Evolutionary conservation across 2,113 vertebrate species (phyloP), one percentile per base, ranked within the genome.

Genomic region (Erpornis zantholeuca): DNA sequence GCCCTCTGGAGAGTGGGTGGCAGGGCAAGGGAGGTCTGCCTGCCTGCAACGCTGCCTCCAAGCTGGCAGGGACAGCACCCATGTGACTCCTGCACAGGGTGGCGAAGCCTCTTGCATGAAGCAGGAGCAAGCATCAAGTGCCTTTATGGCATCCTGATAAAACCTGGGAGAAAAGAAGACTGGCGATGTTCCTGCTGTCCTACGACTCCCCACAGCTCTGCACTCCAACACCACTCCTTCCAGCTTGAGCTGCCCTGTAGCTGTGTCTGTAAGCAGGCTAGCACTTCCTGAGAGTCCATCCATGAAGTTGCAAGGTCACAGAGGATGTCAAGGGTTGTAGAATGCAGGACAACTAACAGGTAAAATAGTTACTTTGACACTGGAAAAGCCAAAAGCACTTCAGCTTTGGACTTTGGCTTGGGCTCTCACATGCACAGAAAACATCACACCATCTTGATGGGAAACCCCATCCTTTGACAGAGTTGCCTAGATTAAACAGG

Each of bases 1-100:
- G 23, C 1, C 2, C 56, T 44, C 24, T 0, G 0, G 50, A 42
- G 36, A 1, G 17, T 7, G 2, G 45, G 61, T 60, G 54, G 52
- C 27, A 7, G 60, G 60, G 61, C 25, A 33, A 16, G 28, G 52
- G 70, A 75, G 31, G n/a, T 29, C 56, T 73, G 68, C 29, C 42
- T 69, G 71, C 65, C 79, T 12, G 31, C 69, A 31, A 42, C 2
- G 0, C 68, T 78, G 78, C 70, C 64, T 33, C 24, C 0, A 0
- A 15, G 69, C 50, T 78, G 83, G 77, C 80, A 57, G 56, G n/a
- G 22, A 63, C 20, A 47, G 52, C 35, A 16, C 4, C 5, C 38
- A 0, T 31, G 38, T 45, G 31, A 7, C 29, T 53, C 50, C 56
- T 56, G 31, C 52, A 3, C 63, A 42, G 31, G 36, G 17, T 29